A percentile compares a stretch with the other conserved stretches of the same genome.
These are phyloP conservation scores for Phrynosoma platyrhinos DNA, from an alignment of 2,113 vertebrate species.

Conservation along the genomic window DNA sequence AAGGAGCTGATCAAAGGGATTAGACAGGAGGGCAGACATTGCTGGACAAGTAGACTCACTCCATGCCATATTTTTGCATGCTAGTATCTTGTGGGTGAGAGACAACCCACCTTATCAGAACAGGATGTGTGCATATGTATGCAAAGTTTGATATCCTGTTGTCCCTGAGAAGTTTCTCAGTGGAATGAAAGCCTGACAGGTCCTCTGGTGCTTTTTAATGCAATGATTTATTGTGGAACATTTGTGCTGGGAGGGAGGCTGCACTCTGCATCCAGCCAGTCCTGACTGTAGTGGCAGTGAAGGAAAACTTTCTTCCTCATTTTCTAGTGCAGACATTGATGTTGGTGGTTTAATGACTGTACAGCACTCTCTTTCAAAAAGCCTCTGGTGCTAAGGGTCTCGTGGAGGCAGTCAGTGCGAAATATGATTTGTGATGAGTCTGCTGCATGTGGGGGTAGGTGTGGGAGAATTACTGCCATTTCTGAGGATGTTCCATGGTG, in stretches of 20 bases:
- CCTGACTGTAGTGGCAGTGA: not conserved
- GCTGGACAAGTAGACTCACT: not conserved
- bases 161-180: conserved; percentile 1
- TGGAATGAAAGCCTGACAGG: not conserved
- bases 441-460: not conserved
- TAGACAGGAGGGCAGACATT: not conserved
- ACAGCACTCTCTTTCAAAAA: not conserved
- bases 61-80: not conserved
- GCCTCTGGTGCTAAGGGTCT: not conserved
- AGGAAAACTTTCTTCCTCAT: conserved; percentile 32
- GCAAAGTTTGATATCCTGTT: accelerated
- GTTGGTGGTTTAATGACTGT: conserved; percentile 35
- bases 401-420: not conserved
- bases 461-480: conserved; percentile 25
- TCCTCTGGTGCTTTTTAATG: not conserved
- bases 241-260: not conserved
- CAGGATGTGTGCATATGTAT: not conserved
- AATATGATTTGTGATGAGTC: not conserved
- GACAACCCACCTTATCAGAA: not conserved
- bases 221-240: not conserved
- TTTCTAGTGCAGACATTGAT: conserved; percentile 30
- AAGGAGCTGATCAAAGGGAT: too few species aligned
- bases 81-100: not conserved
- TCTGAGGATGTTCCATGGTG: conserved; percentile 4
- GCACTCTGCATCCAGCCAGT: not conserved